Conservation (phyloP, 1,140 invertebrate genomes). For the Euura saliciscinereae region DNA sequence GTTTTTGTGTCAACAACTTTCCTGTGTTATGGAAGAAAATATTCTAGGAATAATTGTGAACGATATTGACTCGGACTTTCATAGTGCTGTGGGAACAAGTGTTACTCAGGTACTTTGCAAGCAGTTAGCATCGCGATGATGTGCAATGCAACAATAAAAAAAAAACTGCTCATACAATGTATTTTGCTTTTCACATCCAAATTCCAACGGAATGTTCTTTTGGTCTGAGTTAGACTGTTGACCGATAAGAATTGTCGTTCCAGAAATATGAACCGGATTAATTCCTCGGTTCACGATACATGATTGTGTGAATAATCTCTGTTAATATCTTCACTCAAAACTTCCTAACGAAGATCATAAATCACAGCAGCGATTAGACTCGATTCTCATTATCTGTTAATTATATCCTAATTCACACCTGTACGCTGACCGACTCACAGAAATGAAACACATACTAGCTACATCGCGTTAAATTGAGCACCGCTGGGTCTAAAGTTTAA, state of each 20-base stretch:
- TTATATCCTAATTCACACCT: too few species aligned
- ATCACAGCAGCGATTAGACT: too few species aligned
- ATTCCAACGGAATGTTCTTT: too few species aligned
- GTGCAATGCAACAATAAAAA: too few species aligned
- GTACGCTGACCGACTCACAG: too few species aligned
- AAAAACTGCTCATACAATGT: not conserved
- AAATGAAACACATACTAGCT: too few species aligned
- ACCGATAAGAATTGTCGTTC: slow-evolving; percentile 8
- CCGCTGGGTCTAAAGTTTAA: not conserved
- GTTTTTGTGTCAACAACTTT: not conserved
- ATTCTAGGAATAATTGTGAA: too few species aligned
- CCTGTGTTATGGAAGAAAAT: not conserved
- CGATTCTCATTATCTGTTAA: too few species aligned
- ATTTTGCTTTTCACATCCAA: not conserved
- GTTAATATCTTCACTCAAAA: too few species aligned
- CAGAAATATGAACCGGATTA: slow-evolving; percentile 4
- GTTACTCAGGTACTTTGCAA: not conserved
- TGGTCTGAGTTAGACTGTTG: slow-evolving; percentile 51
- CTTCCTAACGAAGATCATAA: too few species aligned
- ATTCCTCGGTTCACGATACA: slow-evolving; percentile 3
- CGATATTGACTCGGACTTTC: too few species aligned
- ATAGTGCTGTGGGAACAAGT: not conserved
- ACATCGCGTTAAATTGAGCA: not conserved
- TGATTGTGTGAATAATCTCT: not conserved
- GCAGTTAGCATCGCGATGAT: not conserved